A percentile compares a stretch with the other conserved stretches of the same genome.
Evolutionary conservation across 1,140 invertebrate species (phyloP).

Genomic region (Brachionus calyciflorus): DNA sequence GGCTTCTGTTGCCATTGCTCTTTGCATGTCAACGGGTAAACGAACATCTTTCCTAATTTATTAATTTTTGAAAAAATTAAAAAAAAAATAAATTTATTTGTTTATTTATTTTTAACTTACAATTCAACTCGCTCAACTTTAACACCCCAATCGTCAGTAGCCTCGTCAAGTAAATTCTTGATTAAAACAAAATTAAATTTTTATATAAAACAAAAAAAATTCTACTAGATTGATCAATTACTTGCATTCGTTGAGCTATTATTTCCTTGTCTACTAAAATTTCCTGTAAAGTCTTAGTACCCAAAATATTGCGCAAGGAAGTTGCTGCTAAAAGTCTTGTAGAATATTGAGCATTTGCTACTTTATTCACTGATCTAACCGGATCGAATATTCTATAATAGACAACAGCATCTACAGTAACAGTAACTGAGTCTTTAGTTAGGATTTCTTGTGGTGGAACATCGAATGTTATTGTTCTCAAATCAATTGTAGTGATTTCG

Average conservation of each 20-base stretch:
- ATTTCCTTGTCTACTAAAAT: conserved; percentile 47
- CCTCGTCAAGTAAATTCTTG: conserved; percentile 8
- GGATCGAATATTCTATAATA: conserved; percentile 42
- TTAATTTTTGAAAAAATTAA: too few relatives aligned
- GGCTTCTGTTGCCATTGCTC: conserved; percentile 57
- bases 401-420: conserved; percentile 45
- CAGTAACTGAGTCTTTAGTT: conserved; percentile 49
- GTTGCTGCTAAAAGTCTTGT: conserved; percentile 48
- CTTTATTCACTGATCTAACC: conserved; percentile 38
- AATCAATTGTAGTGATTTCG: conserved; percentile 45
- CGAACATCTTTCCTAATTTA: too few relatives aligned
- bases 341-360: conserved; percentile 48
- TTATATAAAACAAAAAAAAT: neutral
- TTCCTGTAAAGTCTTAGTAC: conserved; percentile 48
- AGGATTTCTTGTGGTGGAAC: conserved; percentile 49
- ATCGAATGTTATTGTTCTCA: conserved; percentile 49
- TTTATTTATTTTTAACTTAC: neutral
- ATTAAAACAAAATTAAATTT: neutral
- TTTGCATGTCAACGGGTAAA: conserved; percentile 52
- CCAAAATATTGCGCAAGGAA: conserved; percentile 48
- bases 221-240: neutral
- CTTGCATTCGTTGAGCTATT: conserved; percentile 42
- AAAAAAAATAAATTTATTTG: too few relatives aligned
- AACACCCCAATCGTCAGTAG: conserved; percentile 46
- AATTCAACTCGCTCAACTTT: conserved; percentile 46